These are phyloP conservation scores for Euglossa dilemma DNA, from an alignment of 1,140 invertebrate genomes.

Conservation along the genomic window DNA sequence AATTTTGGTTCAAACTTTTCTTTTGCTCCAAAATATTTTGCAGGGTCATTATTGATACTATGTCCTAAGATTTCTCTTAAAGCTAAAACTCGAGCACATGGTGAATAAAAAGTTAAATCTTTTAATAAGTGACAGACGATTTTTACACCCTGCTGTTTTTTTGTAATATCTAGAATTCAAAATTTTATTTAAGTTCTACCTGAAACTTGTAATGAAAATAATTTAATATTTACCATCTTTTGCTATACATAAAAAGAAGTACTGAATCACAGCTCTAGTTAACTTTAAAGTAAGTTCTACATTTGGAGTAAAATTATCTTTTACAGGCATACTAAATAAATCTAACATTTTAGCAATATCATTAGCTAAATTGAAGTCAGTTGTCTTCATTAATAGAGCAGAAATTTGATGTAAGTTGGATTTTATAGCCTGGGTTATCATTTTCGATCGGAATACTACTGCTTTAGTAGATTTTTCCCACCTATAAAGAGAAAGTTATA, in stretches of 20 bases:
- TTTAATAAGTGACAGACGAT: constrained; percentile 85
- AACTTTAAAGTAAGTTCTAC: constrained; percentile 84
- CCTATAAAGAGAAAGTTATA: constrained; percentile 62
- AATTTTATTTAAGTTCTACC: not conserved
- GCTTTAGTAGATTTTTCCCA: constrained; percentile 82
- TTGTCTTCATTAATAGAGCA: constrained; percentile 74
- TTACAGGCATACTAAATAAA: constrained; percentile 76
- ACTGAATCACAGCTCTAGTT: constrained; percentile 87
- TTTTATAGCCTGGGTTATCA: constrained; percentile 80
- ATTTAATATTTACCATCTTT: constrained; percentile 83
- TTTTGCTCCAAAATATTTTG: constrained; percentile 87
- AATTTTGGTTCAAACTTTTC: constrained; percentile 79
- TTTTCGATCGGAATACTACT: constrained; percentile 77
- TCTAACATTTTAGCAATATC: constrained; percentile 81
- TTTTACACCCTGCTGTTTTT: constrained; percentile 85
- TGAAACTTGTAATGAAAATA: not conserved
- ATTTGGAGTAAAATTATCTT: constrained; percentile 73
- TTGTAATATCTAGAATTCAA: constrained; percentile 78
- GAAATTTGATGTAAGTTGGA: constrained; percentile 81
- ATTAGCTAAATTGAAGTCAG: constrained; percentile 77
- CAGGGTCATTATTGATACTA: constrained; percentile 86
- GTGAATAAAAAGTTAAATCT: constrained; percentile 85
- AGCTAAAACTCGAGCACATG: constrained; percentile 87
- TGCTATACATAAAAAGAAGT: constrained; percentile 89
- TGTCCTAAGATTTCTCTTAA: constrained; percentile 88